Conservation (phyloP, 2,113 vertebrate genomes). For the Poeciliopsis turrubarensis region DNA sequence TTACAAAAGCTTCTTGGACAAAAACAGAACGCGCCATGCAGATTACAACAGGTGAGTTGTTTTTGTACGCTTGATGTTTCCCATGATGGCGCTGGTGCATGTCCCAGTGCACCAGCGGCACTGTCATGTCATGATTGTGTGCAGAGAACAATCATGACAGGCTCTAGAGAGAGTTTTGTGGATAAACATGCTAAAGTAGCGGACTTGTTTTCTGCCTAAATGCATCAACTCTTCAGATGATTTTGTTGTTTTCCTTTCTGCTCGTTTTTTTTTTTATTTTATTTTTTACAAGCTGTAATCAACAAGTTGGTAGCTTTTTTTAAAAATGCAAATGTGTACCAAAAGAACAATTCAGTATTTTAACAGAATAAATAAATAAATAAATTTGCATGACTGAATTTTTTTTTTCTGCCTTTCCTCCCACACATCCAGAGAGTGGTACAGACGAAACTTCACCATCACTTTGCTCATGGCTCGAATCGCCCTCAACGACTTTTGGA, state of each 20-base stretch:
- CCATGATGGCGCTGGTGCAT: neutral
- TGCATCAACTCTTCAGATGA: neutral
- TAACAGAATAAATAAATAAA: neutral
- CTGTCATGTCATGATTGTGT: neutral
- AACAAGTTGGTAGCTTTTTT: neutral
- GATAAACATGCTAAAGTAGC: constrained; percentile 4
- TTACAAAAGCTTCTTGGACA: constrained; percentile 91
- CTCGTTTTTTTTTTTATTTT: neutral
- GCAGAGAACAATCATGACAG: neutral
- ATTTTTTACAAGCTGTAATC: neutral
- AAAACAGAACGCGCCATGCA: constrained; percentile 86
- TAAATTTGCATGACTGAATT: neutral
- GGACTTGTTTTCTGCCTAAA: neutral
- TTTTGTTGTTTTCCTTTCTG: neutral
- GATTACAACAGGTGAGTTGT: constrained; percentile 90
- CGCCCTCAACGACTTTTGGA: constrained; percentile 81
- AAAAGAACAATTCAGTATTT: neutral
- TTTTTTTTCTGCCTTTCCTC: neutral
- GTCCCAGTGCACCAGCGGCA: neutral
- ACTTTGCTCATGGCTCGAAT: constrained; percentile 92
- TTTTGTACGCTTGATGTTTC: neutral
- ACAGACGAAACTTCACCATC: constrained; percentile 90
- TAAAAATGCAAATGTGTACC: neutral
- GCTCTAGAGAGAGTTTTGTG: constrained; percentile 6
- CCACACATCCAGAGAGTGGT: constrained; percentile 85